phyloP scores from a whole-genome alignment of 2,797 vertebrate species.

The Petrocephalus sullivani region DNA sequence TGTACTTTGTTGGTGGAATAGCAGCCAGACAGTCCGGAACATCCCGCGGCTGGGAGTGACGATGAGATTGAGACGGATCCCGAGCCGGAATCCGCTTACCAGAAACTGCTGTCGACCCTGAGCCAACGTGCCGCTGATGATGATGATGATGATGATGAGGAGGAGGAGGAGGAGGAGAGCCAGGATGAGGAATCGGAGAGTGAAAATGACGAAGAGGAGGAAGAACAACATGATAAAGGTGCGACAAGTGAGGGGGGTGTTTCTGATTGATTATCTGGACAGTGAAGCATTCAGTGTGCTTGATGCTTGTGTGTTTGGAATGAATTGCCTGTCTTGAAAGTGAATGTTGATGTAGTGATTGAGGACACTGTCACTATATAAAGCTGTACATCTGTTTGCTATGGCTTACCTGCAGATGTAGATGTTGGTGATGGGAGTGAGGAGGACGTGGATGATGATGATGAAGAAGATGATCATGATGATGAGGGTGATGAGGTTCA shows the following conservation, averaged over 20 bases:
- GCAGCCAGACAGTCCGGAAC: conserved; percentile 71
- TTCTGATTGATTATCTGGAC: background rate
- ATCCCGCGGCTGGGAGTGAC: conserved; percentile 59
- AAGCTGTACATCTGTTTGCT: background rate
- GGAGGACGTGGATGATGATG: conserved; percentile 24
- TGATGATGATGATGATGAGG: conserved; percentile 57
- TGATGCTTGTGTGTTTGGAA: background rate
- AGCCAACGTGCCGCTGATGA: conserved; percentile 51
- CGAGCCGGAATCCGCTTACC: conserved; percentile 72
- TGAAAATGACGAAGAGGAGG: conserved; percentile 45
- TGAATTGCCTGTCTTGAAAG: background rate
- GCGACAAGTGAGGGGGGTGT: conserved; percentile 33
- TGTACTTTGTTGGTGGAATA: background rate
- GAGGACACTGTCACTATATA: background rate
- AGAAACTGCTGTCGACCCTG: conserved; percentile 79
- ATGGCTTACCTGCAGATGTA: background rate
- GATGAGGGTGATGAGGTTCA: conserved; percentile 16
- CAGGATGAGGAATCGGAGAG: conserved; percentile 68
- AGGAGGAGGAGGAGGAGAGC: conserved; percentile 56
- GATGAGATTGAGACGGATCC: conserved; percentile 61
- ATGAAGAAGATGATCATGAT: conserved; percentile 25
- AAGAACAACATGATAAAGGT: conserved; percentile 47
- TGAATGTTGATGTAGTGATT: background rate
- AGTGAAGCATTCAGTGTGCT: background rate
- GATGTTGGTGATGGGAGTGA: conserved; percentile 20